Conservation (phyloP, 2,113 vertebrate species). For the Mungos mungo region DNA sequence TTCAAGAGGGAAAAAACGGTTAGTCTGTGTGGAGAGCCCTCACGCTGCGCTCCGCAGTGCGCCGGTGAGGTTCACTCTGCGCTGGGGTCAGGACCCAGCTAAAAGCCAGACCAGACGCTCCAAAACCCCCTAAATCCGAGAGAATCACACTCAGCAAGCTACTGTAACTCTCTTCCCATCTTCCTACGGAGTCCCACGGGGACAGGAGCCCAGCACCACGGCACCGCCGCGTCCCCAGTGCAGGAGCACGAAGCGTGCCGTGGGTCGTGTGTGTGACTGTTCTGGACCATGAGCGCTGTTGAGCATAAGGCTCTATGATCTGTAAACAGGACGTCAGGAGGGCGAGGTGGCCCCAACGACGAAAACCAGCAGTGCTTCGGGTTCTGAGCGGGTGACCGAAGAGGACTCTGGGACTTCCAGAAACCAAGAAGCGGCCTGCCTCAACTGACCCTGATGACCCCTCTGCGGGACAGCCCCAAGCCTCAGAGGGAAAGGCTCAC, state of each 20-base stretch:
- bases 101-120: not conserved
- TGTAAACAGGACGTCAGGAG: not conserved
- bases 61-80: rapidly evolving
- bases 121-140: too few species aligned
- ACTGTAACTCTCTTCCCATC: not conserved
- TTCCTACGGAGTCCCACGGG: not conserved
- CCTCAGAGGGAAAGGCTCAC: rapidly evolving
- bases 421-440: not conserved
- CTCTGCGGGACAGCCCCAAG: not conserved
- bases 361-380: not conserved
- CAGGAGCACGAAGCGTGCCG: rapidly evolving
- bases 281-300: not conserved
- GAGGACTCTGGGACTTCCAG: rapidly evolving
- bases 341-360: too few species aligned
- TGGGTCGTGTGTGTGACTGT: not conserved
- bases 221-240: not conserved
- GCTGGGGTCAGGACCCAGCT: too few species aligned
- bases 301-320: not conserved
- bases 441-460: too few species aligned
- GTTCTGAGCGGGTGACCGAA: not conserved
- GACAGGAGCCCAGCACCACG: not conserved
- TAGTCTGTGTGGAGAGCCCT: not conserved
- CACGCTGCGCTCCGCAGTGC: rapidly evolving
- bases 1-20: slow-evolving; percentile 73
- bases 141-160: not conserved